Base-by-base conservation (phyloP, 1,140 invertebrate genomes). In the Phthorimaea operculella region DNA sequence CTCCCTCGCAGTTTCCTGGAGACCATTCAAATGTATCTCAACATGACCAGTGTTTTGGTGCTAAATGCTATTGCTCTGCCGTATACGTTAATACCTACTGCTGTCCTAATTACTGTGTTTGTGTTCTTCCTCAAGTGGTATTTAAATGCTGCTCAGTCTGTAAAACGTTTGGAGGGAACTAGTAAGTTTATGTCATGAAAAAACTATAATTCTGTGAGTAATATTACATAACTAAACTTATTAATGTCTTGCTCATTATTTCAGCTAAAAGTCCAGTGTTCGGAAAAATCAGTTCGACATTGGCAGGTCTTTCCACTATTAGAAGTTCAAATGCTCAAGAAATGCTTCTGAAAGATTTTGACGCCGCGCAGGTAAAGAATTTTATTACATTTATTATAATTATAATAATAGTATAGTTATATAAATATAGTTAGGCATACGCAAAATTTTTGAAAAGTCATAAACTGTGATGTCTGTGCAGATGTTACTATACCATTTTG, bases 161-260 rank as follows among this genome's bases (percentile, higher is more conserved):
- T 96, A 1, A 96, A 96, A 76, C 88, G 94, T 58, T 84, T 97
- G 39, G 95, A 97, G 80, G 93, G 93, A 69, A 91, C 91, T 45
- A 90, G 92, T 93, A 85, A 87, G 82, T 78, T 18, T 28, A 28
- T 39, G 11, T 6, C 33, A 34, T 11, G 11, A 11, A 34, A 11
- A 34, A 11, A 34, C 11, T 7, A 34, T 34, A 34, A 34, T n/a
- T n/a, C n/a, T n/a, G n/a, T n/a, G n/a, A n/a, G n/a, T n/a, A n/a
- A n/a, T n/a, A n/a, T n/a, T 28, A 28, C 21, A 28, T 4, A 6
- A 28, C 21, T 28, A 28, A 4, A 6, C 2, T 28, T 28, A 39
- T 10, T 39, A 39, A 39, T 9, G 1, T 39, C 10, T 12, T 39
- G 3, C 33, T 11, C 6, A 12, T 39, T 39, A 60, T 63, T 60